Conservation (phyloP, 2,797 vertebrate species). For the Enteromius unitaeniatus region DNA sequence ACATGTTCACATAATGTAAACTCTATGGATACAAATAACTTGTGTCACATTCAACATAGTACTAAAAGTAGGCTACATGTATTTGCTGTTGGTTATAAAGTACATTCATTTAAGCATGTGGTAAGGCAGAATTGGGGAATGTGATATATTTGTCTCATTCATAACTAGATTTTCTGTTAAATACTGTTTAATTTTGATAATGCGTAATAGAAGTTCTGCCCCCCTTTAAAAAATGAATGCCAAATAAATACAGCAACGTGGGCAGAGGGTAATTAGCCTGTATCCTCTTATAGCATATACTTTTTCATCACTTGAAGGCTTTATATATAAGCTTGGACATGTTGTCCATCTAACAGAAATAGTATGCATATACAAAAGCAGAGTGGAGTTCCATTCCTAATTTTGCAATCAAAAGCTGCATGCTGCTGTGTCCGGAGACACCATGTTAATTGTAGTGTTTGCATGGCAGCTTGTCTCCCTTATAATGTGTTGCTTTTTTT, state of each 20-base stretch:
- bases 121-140: background rate
- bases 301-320: background rate
- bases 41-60: background rate
- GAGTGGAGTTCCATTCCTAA: constrained; percentile 6
- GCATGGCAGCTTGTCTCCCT: constrained; percentile 36
- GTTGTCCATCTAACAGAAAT: background rate
- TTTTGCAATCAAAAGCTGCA: constrained; percentile 27
- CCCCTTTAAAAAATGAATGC: background rate
- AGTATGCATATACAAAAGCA: background rate
- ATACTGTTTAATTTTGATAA: background rate
- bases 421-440: constrained; percentile 17
- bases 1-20: background rate
- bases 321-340: background rate
- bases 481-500: constrained; percentile 3
- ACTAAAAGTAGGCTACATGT: background rate
- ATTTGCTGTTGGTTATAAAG: background rate
- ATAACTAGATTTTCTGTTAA: background rate
- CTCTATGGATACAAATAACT: background rate
- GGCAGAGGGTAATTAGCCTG: background rate
- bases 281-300: background rate
- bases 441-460: constrained; percentile 51
- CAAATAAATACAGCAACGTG: background rate
- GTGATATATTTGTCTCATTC: background rate
- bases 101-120: background rate
- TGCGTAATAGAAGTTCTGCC: background rate